A percentile compares a stretch with the other conserved stretches of the same genome.
Evolutionary conservation across 2,797 vertebrate genomes (phyloP).

Genomic region (Uromys caudimaculatus): DNA sequence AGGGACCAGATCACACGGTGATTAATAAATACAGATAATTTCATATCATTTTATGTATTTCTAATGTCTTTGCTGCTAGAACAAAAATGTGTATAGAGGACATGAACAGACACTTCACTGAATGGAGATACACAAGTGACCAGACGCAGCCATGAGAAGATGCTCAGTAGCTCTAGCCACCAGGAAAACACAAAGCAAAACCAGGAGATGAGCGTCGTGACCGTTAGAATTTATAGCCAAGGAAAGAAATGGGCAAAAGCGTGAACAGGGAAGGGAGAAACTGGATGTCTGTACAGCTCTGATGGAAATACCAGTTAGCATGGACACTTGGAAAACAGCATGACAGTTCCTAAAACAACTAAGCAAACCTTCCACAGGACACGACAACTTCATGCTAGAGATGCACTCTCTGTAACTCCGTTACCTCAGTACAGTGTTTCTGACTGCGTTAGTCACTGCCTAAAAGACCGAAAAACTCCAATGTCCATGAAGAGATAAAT

Average conservation of each 20-base stretch:
- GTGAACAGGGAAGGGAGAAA: background rate
- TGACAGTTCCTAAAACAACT: background rate
- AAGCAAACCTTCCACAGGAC: background rate
- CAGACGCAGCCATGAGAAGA: background rate
- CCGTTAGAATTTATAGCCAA: background rate
- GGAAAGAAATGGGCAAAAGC: background rate
- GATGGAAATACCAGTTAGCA: background rate
- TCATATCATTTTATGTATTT: background rate
- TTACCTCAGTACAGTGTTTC: background rate
- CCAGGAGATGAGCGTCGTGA: background rate
- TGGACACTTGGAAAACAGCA: background rate
- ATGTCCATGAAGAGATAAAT: background rate
- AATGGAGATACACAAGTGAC: background rate
- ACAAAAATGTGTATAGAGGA: background rate
- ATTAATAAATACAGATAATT: background rate
- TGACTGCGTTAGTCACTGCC: background rate
- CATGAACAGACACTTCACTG: background rate
- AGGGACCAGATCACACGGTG: background rate
- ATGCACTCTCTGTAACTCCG: background rate
- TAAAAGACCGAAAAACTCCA: background rate
- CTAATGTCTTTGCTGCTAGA: background rate
- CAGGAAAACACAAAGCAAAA: constrained; percentile 16
- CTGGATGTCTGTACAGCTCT: background rate
- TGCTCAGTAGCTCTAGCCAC: background rate
- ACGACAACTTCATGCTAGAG: background rate